A percentile compares a stretch with the other conserved stretches of the same genome.
Conservation (phyloP, 2,113 vertebrate species). For the Pongo abelii region DNA sequence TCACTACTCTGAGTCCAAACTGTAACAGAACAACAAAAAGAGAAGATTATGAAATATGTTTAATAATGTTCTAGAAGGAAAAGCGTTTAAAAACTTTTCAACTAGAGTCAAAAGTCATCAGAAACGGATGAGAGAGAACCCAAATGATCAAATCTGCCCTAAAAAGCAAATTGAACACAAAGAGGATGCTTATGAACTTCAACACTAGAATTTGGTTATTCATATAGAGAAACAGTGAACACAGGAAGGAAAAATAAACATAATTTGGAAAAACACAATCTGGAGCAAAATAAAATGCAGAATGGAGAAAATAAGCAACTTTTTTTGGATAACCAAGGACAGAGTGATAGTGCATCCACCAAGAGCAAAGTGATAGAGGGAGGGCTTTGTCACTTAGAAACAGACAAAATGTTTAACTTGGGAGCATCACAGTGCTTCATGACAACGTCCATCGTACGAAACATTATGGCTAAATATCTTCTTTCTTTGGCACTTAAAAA, state of each 20-base stretch:
- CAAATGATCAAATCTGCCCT: neutral
- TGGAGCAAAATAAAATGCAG: neutral
- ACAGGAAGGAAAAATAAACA: neutral
- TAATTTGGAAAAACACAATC: neutral
- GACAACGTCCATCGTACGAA: neutral
- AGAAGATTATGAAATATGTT: neutral
- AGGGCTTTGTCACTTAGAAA: neutral
- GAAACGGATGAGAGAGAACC: neutral
- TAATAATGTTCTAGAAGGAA: neutral
- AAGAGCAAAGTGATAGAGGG: neutral
- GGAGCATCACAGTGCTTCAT: neutral
- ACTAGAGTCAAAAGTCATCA: neutral
- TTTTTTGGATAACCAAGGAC: neutral
- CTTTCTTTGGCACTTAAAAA: neutral
- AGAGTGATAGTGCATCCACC: neutral
- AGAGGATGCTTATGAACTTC: neutral
- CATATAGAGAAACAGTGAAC: neutral
- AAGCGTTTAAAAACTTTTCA: neutral
- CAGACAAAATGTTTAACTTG: neutral
- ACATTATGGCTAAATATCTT: neutral
- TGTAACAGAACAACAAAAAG: neutral
- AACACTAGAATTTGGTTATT: neutral
- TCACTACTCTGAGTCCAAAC: neutral
- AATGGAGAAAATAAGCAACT: neutral
- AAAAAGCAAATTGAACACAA: slow-evolving; percentile 7